phyloP scores from a whole-genome alignment of 2,797 vertebrate species.

The Xenopus petersii region DNA sequence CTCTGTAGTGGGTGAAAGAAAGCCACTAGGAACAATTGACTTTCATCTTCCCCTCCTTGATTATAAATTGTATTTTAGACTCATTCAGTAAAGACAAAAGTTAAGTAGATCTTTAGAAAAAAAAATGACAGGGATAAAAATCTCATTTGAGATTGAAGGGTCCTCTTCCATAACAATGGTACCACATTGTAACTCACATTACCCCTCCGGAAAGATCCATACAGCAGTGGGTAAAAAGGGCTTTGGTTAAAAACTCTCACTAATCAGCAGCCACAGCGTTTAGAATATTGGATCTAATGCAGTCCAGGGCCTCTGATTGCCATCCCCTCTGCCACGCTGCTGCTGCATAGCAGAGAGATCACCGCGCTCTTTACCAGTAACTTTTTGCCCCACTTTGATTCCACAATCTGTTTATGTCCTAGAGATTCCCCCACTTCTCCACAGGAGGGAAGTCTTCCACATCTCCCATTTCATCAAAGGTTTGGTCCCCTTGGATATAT shows the following conservation, averaged over 20 bases:
- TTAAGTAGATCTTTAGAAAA: neutral
- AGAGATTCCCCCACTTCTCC: constrained; percentile 87
- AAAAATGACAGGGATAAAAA: neutral
- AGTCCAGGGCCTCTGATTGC: neutral
- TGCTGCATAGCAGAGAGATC: constrained; percentile 44
- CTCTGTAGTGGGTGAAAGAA: neutral
- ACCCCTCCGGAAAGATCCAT: neutral
- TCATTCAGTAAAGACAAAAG: neutral
- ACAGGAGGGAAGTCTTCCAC: constrained; percentile 93
- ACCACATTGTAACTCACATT: neutral
- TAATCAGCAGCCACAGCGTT: constrained; percentile 19
- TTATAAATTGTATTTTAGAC: neutral
- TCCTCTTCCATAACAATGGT: neutral
- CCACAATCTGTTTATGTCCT: constrained; percentile 48
- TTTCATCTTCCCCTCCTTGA: neutral
- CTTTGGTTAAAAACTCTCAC: constrained; percentile 5
- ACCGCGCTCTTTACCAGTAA: constrained; percentile 17
- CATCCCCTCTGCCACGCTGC: neutral
- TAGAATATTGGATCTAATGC: constrained; percentile 19
- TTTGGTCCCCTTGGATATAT: constrained; percentile 84
- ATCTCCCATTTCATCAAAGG: constrained; percentile 87
- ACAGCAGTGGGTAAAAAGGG: neutral
- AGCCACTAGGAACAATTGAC: neutral
- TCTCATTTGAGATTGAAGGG: neutral
- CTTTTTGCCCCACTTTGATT: neutral